Evolutionary conservation across 2,113 vertebrate species (phyloP).

Genomic region (Barbus barbus): DNA sequence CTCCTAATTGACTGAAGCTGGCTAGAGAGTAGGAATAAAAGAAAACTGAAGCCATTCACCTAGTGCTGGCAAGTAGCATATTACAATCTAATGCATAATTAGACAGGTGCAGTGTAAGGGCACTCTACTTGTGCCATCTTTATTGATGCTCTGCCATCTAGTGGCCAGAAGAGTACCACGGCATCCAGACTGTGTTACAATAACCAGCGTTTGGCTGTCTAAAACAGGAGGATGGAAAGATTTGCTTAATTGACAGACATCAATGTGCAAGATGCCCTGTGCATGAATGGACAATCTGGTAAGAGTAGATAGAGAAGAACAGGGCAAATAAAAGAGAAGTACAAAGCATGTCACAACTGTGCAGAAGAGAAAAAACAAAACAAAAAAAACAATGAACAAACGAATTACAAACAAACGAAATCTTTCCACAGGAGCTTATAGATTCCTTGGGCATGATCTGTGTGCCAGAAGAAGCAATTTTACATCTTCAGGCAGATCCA

Average conservation of each 20-base stretch:
- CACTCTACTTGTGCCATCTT: slow-evolving; percentile 59
- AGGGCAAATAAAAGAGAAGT: not conserved
- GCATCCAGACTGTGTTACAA: not conserved
- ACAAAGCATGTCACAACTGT: not conserved
- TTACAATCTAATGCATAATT: slow-evolving; percentile 81
- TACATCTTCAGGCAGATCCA: too few relatives aligned
- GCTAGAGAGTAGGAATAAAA: slow-evolving; percentile 64
- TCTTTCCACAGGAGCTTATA: too few relatives aligned
- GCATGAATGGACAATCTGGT: not conserved
- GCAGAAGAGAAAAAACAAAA: too few relatives aligned
- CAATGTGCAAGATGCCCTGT: not conserved
- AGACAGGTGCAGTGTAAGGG: slow-evolving; percentile 75
- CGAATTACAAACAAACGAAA: too few relatives aligned
- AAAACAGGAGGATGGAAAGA: not conserved
- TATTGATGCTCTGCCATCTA: slow-evolving; percentile 72
- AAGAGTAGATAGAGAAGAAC: not conserved
- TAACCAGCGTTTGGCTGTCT: not conserved
- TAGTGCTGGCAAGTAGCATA: slow-evolving; percentile 77
- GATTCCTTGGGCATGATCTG: too few relatives aligned
- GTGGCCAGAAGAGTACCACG: slow-evolving; percentile 44
- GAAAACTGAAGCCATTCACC: slow-evolving; percentile 69
- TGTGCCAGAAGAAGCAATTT: too few relatives aligned
- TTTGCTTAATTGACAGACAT: not conserved
- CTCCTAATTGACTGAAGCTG: slow-evolving; percentile 81
- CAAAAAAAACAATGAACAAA: not conserved